These are phyloP conservation scores for Drosophila pegasa DNA, from an alignment of 2,888 invertebrate species.

Conservation along the genomic window DNA sequence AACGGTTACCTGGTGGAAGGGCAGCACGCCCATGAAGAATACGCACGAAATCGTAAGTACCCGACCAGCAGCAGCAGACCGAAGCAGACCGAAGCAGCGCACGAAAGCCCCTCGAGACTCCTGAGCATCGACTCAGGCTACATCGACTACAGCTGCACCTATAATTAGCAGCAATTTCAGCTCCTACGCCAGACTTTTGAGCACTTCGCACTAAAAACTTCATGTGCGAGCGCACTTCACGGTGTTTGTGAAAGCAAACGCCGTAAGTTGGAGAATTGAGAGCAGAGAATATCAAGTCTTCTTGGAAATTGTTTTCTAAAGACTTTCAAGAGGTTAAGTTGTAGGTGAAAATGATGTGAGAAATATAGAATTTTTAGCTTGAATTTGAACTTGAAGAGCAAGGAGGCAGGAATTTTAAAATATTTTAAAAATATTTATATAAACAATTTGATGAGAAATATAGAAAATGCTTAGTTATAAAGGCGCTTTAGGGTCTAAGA, in stretches of 20 bases:
- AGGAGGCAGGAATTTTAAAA: too few relatives aligned
- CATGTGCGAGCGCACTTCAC: neutral
- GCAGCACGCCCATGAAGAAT: constrained; percentile 88
- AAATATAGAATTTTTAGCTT: too few relatives aligned
- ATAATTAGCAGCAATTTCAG: constrained; percentile 3
- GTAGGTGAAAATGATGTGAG: too few relatives aligned
- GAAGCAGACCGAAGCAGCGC: neutral
- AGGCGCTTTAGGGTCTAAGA: too few relatives aligned
- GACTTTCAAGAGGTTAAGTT: too few relatives aligned
- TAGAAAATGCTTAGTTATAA: too few relatives aligned
- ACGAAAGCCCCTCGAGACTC: neutral
- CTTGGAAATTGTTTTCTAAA: neutral
- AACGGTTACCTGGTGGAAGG: constrained; percentile 92
- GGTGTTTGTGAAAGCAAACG: neutral
- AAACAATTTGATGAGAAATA: too few relatives aligned
- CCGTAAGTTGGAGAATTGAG: neutral
- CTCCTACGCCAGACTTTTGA: neutral
- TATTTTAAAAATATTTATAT: too few relatives aligned
- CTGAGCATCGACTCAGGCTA: neutral
- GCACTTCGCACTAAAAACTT: neutral
- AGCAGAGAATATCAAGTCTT: neutral
- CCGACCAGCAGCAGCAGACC: too few relatives aligned
- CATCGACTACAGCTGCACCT: neutral
- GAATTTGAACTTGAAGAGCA: too few relatives aligned
- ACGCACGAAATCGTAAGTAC: constrained; percentile 88